Evolutionary conservation across 2,797 vertebrate genomes (phyloP), one percentile per base, ranked within the genome.

Genomic region (Knipowitschia caucasica): DNA sequence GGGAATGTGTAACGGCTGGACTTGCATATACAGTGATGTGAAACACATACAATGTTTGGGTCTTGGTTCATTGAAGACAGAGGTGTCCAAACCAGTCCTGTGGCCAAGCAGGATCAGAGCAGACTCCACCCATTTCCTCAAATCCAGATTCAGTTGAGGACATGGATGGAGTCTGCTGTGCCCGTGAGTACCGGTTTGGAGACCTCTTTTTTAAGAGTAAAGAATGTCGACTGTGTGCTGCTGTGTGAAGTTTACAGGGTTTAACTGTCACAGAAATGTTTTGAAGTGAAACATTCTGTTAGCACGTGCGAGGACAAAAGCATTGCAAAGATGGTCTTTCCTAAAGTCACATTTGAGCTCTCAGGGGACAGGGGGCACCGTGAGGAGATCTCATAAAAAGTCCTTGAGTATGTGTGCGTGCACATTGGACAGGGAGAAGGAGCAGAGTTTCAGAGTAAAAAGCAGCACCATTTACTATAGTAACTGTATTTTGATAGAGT

Each of bases 401-500:
- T 90, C 80, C 80, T 81, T 82, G 85, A 86, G 80, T 85, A 67
- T 84, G 78, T 85, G 81, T 80, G 78, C 59, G 83, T 85, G 85
- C 77, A 86, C 84, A 77, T 80, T 82, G 80, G 86, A 86, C 76
- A 81, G 69, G 81, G 78, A 82, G 84, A 84, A 85, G 84, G 85
- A 89, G 84, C 83, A 88, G 78, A 81, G 82, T 87, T 88, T 84
- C 60, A 88, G 89, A 89, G 88, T 91, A 92, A 81, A 91, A 91
- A 92, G 89, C 89, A 92, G 90, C 90, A 92, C 90, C 90, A 87
- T 90, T 88, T 86, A 89, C 88, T 81, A 83, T 80, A 87, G 81
- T 89, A 88, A 88, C 84, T 88, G 79, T 89, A 89, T 82, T 78
- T 84, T 89, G 82, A 89, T 89, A 90, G 89, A 90, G 86, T 91